Conservation (phyloP, 2,888 invertebrate species). For the Minunthozetes semirufus region DNA sequence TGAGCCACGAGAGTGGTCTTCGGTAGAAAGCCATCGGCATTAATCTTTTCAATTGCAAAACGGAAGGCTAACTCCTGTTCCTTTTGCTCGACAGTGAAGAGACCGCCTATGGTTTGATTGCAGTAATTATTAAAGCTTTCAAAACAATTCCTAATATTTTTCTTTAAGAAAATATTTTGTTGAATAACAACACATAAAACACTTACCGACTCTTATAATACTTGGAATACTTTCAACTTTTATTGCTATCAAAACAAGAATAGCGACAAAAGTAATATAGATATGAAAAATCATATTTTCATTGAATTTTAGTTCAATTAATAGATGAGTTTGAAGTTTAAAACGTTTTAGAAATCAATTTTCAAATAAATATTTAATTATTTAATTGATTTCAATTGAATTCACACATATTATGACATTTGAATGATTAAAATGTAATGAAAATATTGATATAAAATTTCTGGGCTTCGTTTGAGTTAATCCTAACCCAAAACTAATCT, state of each 20-base stretch:
- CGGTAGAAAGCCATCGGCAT: constrained; percentile 65
- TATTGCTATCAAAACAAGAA: background rate
- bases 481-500: background rate
- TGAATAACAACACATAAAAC: too few species aligned
- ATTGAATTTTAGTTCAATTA: background rate
- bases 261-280: constrained; percentile 10
- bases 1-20: constrained; percentile 76
- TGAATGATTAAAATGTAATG: background rate
- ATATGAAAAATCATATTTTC: background rate
- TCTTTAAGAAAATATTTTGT: background rate
- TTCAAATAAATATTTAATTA: background rate
- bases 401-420: background rate
- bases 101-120: constrained; percentile 36
- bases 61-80: constrained; percentile 65
- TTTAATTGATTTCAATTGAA: background rate
- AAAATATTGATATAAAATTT: background rate
- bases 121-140: background rate
- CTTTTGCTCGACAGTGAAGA: constrained; percentile 51
- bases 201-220: constrained; percentile 18
- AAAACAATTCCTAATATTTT: background rate
- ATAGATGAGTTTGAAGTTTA: background rate
- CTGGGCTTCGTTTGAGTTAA: background rate
- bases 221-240: constrained; percentile 18
- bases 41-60: constrained; percentile 83
- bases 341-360: background rate